A percentile compares a stretch with the other conserved stretches of the same genome.
Evolutionary conservation across 2,888 invertebrate species (phyloP).

Genomic region (Conus canariensis): DNA sequence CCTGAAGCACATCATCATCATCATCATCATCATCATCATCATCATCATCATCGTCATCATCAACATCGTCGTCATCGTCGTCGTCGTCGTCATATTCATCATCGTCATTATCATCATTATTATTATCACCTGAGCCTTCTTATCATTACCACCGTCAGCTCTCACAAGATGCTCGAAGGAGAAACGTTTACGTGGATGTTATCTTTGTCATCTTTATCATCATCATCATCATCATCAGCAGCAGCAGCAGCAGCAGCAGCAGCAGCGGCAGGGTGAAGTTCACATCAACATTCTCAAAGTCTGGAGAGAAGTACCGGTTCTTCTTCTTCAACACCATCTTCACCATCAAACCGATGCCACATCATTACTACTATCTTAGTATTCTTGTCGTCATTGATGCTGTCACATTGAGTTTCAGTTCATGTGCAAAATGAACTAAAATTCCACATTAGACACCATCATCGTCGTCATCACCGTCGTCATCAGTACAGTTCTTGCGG

Average conservation of each 20-base stretch:
- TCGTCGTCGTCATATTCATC: not conserved
- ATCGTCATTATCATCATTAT: not conserved
- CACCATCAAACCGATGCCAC: too few species aligned
- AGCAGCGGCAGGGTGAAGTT: too few species aligned
- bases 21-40: not conserved
- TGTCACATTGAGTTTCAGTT: too few species aligned
- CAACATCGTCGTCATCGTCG: not conserved
- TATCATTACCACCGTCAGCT: not conserved
- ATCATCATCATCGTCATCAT: constrained; percentile 9
- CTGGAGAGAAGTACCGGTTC: too few species aligned
- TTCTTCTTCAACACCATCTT: too few species aligned
- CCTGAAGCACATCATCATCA: constrained; percentile 79
- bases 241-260: too few species aligned
- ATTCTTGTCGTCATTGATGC: too few species aligned
- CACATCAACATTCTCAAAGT: too few species aligned
- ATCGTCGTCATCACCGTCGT: not conserved
- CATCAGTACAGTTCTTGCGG: not conserved
- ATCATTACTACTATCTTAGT: too few species aligned
- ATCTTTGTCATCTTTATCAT: not conserved
- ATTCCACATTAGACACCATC: too few species aligned
- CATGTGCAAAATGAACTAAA: too few species aligned
- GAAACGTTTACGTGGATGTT: too few species aligned
- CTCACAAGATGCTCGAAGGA: not conserved
- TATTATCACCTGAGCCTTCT: not conserved
- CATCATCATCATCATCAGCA: not conserved